A percentile compares a stretch with the other conserved stretches of the same genome.
Evolutionary conservation across 2,113 vertebrate species (phyloP).

Genomic region (Centropus unirufus): DNA sequence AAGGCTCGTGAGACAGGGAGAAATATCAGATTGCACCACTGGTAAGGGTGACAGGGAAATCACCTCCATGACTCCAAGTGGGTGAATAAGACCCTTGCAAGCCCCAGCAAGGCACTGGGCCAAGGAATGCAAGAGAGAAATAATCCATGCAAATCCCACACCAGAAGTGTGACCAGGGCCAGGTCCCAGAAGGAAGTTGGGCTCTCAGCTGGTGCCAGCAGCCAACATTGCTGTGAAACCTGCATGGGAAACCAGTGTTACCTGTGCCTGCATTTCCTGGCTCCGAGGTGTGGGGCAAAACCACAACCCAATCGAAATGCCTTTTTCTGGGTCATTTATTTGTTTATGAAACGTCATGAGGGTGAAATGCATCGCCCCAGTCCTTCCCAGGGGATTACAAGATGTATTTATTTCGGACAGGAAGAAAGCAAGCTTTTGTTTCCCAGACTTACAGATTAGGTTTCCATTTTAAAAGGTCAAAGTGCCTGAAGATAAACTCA

Average conservation of each 20-base stretch:
- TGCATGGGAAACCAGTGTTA: neutral
- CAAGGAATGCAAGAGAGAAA: neutral
- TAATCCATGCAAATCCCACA: neutral
- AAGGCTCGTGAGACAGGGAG: neutral
- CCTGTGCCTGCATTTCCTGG: neutral
- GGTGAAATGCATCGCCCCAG: neutral
- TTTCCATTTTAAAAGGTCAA: neutral
- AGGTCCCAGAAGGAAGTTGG: neutral
- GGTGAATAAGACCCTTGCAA: neutral
- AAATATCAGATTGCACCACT: neutral
- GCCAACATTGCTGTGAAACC: neutral
- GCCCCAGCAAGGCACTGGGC: neutral
- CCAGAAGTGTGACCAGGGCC: neutral
- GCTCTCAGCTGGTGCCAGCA: neutral
- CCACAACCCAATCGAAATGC: neutral
- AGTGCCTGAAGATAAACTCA: neutral
- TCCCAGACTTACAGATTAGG: neutral
- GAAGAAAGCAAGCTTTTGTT: neutral
- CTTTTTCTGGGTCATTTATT: neutral
- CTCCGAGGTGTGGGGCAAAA: neutral
- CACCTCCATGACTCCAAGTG: neutral
- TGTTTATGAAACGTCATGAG: neutral
- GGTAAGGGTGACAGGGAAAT: neutral
- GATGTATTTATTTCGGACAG: neutral
- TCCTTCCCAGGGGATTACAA: neutral